Evolutionary conservation across 1,140 invertebrate genomes (phyloP), one percentile per base, ranked within the genome.

Genomic region (Drosophila watanabei): DNA sequence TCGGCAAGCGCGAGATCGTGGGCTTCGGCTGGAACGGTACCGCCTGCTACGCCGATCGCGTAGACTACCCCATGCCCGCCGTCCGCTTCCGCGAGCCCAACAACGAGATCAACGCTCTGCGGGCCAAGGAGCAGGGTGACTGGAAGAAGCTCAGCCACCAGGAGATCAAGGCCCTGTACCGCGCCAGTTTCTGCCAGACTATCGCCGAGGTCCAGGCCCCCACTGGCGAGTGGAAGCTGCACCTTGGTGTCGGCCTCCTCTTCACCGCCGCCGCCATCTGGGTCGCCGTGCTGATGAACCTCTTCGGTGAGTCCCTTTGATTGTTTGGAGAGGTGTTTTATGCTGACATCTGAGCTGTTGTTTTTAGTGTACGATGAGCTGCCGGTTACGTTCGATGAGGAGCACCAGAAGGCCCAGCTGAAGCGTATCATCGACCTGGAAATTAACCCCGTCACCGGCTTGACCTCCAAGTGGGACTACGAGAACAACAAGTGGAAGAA

Each of bases 111-210:
- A 94, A 94, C 92, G 95, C 95, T 37, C 94, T 99, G 46, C 95
- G 96, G 72, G 95, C 98, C 89, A 99, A 99, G 93, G 98, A 99
- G 93, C 98, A 97, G 94, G 98, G 97, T 37, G 98, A 99, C 92
- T 99, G 99, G 99, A 97, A 96, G 76, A 97, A 97, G 78, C 93
- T 99, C 8, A 95, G 96, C 7, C 87, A 97, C 0, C 97, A 98
- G 81, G 98, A 99, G 85, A 99, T 99, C 93, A 99, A 99, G 94
- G 94, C 95, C 1, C 93, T 99, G 16, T 99, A 99, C 94, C 95
- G 98, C 84, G 96, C 96, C 2, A 98, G 97, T 72, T 99, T 98
- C 94, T 97, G 98, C 90, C 97, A 98, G 93, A 99, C 98, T 11
- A 98, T 98, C 93, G 95, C 96, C 41, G 98, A 99, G 94, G 95